These are phyloP conservation scores for Elephantulus edwardii DNA, from an alignment of 2,113 vertebrate genomes.

Conservation along the genomic window DNA sequence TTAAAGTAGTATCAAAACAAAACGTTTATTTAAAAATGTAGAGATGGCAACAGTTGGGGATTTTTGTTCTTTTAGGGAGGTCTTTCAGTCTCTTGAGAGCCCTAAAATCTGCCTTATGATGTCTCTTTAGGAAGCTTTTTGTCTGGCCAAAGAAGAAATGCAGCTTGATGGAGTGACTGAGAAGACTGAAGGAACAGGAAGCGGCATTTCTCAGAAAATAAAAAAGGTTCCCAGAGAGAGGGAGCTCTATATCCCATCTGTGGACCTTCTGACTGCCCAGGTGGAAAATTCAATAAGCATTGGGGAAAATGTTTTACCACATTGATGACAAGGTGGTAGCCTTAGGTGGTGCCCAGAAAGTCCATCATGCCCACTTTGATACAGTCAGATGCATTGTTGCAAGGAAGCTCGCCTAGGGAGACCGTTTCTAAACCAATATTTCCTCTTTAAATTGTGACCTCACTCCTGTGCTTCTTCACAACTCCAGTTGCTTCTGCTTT, in stretches of 20 bases:
- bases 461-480: background rate
- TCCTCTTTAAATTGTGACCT: background rate
- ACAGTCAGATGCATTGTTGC: background rate
- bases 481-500: constrained; percentile 37
- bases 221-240: constrained; percentile 84
- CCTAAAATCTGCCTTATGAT: constrained; percentile 48
- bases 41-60: too few species aligned
- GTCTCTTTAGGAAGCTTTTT: constrained; percentile 73
- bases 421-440: background rate
- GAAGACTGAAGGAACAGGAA: constrained; percentile 69
- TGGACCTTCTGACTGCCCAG: constrained; percentile 97
- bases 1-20: constrained; percentile 15
- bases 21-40: background rate
- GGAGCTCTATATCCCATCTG: constrained; percentile 94
- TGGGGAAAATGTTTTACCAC: background rate
- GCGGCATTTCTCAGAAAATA: constrained; percentile 71
- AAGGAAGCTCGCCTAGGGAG: background rate
- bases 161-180: constrained; percentile 51
- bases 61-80: background rate
- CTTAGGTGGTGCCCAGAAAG: background rate
- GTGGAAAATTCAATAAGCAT: constrained; percentile 77
- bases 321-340: background rate
- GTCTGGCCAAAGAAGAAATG: constrained; percentile 72
- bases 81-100: background rate
- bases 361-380: background rate